Evolutionary conservation across 2,113 vertebrate genomes (phyloP), one percentile per base, ranked within the genome.

Genomic region (Neolamprologus toae): DNA sequence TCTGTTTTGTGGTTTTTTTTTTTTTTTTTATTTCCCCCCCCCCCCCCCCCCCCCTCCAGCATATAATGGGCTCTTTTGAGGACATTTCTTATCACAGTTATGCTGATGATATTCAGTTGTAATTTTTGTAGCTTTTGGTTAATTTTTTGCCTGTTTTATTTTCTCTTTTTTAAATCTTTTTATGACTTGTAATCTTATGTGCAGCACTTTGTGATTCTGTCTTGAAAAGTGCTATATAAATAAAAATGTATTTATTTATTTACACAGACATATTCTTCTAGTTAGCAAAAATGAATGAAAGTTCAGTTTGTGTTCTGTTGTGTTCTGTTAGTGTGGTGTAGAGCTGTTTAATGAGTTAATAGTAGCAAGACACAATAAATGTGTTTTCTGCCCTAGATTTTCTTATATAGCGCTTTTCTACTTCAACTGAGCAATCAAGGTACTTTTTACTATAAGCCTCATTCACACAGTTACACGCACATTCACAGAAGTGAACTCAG

Each of bases 21-120:
- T n/a, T n/a, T n/a, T n/a, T n/a, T n/a, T n/a, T n/a, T n/a, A n/a
- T n/a, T n/a, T n/a, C n/a, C n/a, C n/a, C n/a, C n/a, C n/a, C n/a
- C n/a, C n/a, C n/a, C n/a, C n/a, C 5, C 0, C 10, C 37, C 40
- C 5, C 37, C 21, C 2, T 40, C 37, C 11, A 40, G 37, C 10
- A 40, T 40, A 40, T 40, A 40, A 40, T 40, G 37, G 37, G 37
- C 37, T 40, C 37, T 40, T 40, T 12, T 40, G 11, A 40, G 5
- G 37, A 40, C 37, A 40, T 40, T 40, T 40, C 37, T 1, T 40
- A 40, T 40, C 37, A 40, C 10, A 12, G 37, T 12, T 40, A 40
- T 40, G 37, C 37, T 40, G 37, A 40, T 40, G 37, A 40, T 5
- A 40, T 40, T 40, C 37, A 40, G 37, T 40, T 40, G 37, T 5